Percentiles rank a stretch among this genome's conserved stretches.
Conservation (phyloP, 2,113 vertebrate species). For the Anoura caudifer region DNA sequence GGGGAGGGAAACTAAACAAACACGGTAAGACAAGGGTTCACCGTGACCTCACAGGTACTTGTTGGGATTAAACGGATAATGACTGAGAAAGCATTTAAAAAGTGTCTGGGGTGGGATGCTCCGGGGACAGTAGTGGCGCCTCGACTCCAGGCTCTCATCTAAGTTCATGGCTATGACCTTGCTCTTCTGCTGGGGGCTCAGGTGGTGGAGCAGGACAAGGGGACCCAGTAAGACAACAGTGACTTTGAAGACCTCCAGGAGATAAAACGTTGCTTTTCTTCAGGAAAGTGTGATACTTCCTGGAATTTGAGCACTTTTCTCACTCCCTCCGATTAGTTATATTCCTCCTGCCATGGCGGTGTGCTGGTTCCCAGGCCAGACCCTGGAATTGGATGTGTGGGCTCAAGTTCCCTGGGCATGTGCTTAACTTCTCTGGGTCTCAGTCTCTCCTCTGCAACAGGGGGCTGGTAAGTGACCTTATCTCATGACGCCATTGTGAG, state of each 20-base stretch:
- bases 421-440: neutral
- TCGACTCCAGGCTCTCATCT: neutral
- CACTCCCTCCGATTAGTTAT: neutral
- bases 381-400: neutral
- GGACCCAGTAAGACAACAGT: neutral
- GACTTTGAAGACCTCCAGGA: neutral
- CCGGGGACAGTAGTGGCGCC: rapidly evolving
- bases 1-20: neutral
- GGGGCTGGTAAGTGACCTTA: neutral
- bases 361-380: neutral
- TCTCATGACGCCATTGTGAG: neutral
- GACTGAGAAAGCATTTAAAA: no score
- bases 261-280: neutral
- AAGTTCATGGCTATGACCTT: neutral
- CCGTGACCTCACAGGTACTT: no score
- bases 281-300: neutral
- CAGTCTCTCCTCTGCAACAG: neutral
- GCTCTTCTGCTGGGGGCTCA: neutral
- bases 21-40: neutral
- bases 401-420: neutral
- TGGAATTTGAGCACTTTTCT: neutral
- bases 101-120: neutral
- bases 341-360: neutral
- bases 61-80: rapidly evolving
- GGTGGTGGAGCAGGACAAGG: neutral